Evolutionary conservation across 2,113 vertebrate species (phyloP).

Genomic region (Eclectus roratus): DNA sequence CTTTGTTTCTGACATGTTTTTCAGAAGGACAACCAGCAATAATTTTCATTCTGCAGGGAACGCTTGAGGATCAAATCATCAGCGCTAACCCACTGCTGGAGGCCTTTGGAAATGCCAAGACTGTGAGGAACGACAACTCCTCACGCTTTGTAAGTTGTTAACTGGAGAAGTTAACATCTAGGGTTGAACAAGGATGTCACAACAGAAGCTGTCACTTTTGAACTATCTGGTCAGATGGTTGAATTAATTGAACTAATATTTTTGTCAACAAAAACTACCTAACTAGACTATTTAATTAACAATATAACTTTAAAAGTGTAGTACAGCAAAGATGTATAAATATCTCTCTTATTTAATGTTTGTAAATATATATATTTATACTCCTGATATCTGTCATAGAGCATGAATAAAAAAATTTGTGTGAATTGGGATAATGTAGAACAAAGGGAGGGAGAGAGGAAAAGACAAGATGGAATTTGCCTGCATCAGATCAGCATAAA

Average conservation of each 20-base stretch:
- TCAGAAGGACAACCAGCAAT: fast-evolving
- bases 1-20: no score
- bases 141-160: conserved; percentile 72
- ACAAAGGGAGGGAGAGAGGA: not conserved
- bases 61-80: conserved; percentile 77
- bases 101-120: conserved; percentile 82
- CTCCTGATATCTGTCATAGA: not conserved
- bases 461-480: not conserved
- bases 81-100: conserved; percentile 74
- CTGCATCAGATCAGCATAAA: not conserved
- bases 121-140: conserved; percentile 81
- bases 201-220: not conserved
- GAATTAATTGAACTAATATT: not conserved
- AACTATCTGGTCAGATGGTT: not conserved
- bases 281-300: not conserved
- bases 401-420: not conserved
- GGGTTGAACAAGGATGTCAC: not conserved
- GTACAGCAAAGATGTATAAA: not conserved
- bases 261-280: not conserved
- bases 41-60: not conserved
- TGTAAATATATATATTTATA: not conserved
- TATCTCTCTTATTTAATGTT: not conserved
- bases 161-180: not conserved
- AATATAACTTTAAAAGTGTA: not conserved
- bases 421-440: not conserved